Conservation (phyloP, 2,113 vertebrate species). For the Enhydra lutris region DNA sequence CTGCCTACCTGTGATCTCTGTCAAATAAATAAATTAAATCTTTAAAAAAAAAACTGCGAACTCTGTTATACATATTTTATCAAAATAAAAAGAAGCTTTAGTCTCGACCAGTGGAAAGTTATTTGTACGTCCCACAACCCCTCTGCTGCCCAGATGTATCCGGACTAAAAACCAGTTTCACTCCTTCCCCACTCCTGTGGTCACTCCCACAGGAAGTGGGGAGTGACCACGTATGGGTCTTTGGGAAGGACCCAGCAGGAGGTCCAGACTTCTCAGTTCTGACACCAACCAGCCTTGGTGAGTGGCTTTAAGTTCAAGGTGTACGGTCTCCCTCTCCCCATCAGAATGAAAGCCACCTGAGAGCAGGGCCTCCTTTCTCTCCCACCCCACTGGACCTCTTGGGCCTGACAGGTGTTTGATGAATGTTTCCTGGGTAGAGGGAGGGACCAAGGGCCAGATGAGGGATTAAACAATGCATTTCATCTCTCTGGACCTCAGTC, state of each 20-base stretch:
- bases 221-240: rapidly evolving
- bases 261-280: not conserved
- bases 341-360: not conserved
- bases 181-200: not conserved
- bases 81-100: not conserved
- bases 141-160: not conserved
- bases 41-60: not conserved
- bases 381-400: rapidly evolving
- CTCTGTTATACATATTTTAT: not conserved
- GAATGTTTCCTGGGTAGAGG: not conserved
- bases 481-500: not conserved
- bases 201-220: not conserved
- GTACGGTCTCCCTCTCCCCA: not conserved
- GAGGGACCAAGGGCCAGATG: not conserved
- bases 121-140: not conserved
- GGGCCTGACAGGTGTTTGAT: not conserved
- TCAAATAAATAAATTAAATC: too few species aligned
- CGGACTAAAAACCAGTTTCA: not conserved
- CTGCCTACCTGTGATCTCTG: too few species aligned
- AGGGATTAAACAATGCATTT: not conserved
- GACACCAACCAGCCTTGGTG: not conserved
- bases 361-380: not conserved
- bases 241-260: not conserved
- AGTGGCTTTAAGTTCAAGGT: not conserved
- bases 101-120: not conserved